Evolutionary conservation across 1,140 invertebrate species (phyloP).

Genomic region (Cotesia glomerata): DNA sequence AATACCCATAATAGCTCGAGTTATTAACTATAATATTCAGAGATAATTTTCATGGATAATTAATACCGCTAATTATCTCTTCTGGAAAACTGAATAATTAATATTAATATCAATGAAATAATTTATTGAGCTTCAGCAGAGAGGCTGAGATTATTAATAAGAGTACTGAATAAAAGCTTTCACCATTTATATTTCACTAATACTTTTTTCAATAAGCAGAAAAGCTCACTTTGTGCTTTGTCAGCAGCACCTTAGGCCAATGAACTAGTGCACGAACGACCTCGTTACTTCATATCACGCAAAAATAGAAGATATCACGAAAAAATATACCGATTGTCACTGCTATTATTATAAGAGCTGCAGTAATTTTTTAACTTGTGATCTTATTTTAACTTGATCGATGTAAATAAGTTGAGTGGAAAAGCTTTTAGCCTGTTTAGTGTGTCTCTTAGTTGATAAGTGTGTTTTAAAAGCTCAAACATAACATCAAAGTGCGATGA

Average conservation of each 20-base stretch:
- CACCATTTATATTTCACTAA: not conserved
- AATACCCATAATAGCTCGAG: too few relatives aligned
- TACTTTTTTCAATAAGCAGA: conserved; percentile 1
- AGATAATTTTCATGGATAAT: too few relatives aligned
- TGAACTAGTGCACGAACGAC: conserved; percentile 25
- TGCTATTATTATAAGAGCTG: not conserved
- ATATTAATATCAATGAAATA: too few relatives aligned
- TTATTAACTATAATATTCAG: too few relatives aligned
- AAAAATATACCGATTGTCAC: not conserved
- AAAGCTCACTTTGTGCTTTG: not conserved
- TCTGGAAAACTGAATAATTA: too few relatives aligned
- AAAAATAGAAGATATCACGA: not conserved
- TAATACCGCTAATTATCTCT: too few relatives aligned
- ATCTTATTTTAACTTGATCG: conserved; percentile 21
- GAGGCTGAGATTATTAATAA: too few relatives aligned
- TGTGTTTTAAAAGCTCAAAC: conserved; percentile 5
- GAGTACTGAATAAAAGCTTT: too few relatives aligned
- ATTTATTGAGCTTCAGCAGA: too few relatives aligned
- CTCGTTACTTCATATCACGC: not conserved
- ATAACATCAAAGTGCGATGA: not conserved
- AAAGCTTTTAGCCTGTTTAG: not conserved
- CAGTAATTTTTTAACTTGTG: not conserved
- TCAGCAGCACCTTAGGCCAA: not conserved
- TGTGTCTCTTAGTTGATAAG: not conserved
- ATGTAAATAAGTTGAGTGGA: conserved; percentile 1